Evolutionary conservation across 2,888 invertebrate genomes (phyloP).

Genomic region (Drosophila prostipennis): DNA sequence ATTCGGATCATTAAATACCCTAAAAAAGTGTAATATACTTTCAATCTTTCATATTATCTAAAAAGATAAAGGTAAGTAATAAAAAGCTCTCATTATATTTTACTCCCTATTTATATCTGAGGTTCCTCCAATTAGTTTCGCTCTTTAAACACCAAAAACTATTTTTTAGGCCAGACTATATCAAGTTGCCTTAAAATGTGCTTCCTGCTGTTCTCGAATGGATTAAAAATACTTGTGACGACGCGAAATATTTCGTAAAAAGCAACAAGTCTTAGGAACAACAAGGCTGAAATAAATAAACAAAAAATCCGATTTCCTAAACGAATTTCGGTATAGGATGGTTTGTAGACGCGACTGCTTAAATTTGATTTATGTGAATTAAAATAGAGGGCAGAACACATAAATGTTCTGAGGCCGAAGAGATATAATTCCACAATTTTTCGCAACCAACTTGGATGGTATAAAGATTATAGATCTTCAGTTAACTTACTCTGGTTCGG

Average conservation of each 20-base stretch:
- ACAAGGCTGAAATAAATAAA: slow-evolving; percentile 26
- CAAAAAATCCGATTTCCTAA: slow-evolving; percentile 17
- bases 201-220: slow-evolving; percentile 32
- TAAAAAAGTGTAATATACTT: neutral
- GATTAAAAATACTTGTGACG: slow-evolving; percentile 52
- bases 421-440: slow-evolving; percentile 4
- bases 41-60: neutral
- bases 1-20: slow-evolving; percentile 1
- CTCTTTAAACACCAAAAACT: neutral
- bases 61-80: neutral
- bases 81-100: neutral
- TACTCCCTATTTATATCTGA: neutral
- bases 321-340: neutral
- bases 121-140: neutral
- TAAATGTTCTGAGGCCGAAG: slow-evolving; percentile 3
- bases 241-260: slow-evolving; percentile 35
- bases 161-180: slow-evolving; percentile 5
- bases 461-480: neutral
- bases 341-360: slow-evolving; percentile 42
- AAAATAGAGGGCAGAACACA: slow-evolving; percentile 11
- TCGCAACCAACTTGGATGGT: neutral
- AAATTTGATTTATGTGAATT: slow-evolving; percentile 64
- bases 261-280: slow-evolving; percentile 10
- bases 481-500: slow-evolving; percentile 93
- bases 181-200: slow-evolving; percentile 16